Evolutionary conservation across 1,140 invertebrate species (phyloP), one percentile per base, ranked within the genome.

Genomic region (Meloidogyne floridensis): DNA sequence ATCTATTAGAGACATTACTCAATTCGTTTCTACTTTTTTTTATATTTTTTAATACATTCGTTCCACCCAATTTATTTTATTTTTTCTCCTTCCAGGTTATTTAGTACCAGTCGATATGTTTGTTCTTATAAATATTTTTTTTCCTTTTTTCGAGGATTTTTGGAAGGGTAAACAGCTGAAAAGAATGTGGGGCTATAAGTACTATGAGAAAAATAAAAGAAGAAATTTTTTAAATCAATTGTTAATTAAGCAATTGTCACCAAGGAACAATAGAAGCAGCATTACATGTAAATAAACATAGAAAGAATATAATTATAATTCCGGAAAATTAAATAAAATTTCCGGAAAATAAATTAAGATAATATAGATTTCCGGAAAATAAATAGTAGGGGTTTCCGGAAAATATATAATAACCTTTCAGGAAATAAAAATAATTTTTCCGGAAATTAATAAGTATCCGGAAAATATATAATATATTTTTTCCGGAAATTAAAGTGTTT

Each of bases 1-100:
- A n/a, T 54, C 15, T 8, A 51, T 74, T n/a, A 42, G 53, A 69
- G 51, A 32, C 32, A 77, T 77, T 77, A 77, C 20, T 77, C 75
- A 56, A 76, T 76, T 76, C 15, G 15, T 20, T 32, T 59, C 43
- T 59, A 13, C 8, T 15, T 18, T 54, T 59, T 42, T 65, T 7
- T 69, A 18, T 77, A 8, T 32, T 59, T 43, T 8, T 77, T 54
- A 15, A 77, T 53, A 42, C 15, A 42, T n/a, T 54, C 53, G 15
- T 15, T 77, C 69, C 20, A 47, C 43, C 75, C 75, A 77, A 76
- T 65, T 47, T 47, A 47, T 47, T 65, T 65, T 4, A 65, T 65
- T 65, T 65, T 65, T 65, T 65, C 15, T 18, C 5, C 59, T 11
- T 65, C n/a, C 59, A 65, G n/a, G 59, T 13, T 56, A 11, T 59